These are phyloP conservation scores for Hirudo medicinalis DNA, from an alignment of 1,140 invertebrate genomes.

Conservation along the genomic window DNA sequence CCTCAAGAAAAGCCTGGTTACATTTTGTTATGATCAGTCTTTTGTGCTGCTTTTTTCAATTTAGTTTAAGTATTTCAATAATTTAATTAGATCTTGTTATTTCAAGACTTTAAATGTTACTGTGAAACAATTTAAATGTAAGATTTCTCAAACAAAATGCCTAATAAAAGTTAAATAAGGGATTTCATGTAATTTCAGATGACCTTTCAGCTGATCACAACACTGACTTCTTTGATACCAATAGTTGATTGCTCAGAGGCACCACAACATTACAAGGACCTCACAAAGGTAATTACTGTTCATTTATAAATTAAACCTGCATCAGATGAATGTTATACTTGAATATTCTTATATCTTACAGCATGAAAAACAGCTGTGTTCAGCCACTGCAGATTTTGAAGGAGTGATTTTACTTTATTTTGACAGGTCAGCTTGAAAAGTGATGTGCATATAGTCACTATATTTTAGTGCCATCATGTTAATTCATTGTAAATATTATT, in stretches of 20 bases:
- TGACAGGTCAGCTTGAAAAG: constrained; percentile 44
- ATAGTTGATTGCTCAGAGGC: constrained; percentile 70
- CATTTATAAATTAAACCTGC: too few relatives aligned
- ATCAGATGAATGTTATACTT: too few relatives aligned
- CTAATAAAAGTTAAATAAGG: too few relatives aligned
- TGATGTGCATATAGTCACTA: too few relatives aligned
- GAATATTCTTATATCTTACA: constrained; percentile 28
- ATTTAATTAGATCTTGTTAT: constrained; percentile 15
- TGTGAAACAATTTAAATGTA: too few relatives aligned
- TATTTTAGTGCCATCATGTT: too few relatives aligned
- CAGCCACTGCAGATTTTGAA: constrained; percentile 68
- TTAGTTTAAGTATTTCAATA: constrained; percentile 26
- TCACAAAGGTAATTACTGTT: constrained; percentile 50
- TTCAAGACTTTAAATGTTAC: background rate
- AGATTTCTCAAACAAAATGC: too few relatives aligned
- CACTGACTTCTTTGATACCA: constrained; percentile 61
- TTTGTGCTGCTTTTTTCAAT: constrained; percentile 17
- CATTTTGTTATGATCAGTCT: constrained; percentile 23
- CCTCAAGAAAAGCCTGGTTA: constrained; percentile 61
- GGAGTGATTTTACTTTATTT: constrained; percentile 75
- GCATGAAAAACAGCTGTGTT: constrained; percentile 61
- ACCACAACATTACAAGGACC: constrained; percentile 49
- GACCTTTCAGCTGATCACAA: constrained; percentile 61
- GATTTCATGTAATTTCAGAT: constrained; percentile 30
- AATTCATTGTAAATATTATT: background rate